Base-by-base conservation (phyloP, 2,113 vertebrate species). In the Dasyprocta punctata region DNA sequence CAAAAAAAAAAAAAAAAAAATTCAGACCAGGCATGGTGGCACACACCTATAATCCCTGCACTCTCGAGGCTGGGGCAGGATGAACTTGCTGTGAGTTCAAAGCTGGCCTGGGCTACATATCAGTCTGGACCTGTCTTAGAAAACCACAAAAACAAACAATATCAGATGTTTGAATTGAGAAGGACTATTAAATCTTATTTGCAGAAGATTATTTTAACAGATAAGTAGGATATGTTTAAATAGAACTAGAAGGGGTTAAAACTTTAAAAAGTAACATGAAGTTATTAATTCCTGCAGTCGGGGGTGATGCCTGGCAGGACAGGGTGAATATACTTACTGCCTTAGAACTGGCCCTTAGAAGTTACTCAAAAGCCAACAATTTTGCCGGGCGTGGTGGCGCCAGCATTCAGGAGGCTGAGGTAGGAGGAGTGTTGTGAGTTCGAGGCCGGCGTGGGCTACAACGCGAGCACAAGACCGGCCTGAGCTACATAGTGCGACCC, bases 111-210 rank as follows among this genome's bases (percentile, higher is more conserved):
- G 41, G 41, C 24, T 47, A 47, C 41, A 28, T 77, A 44, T 2
- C 38, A 77, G 41, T 28, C 24, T 47, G 41, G 12, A 13, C 73
- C 5, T 77, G 24, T 77, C 41, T 77, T 41, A 77, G 38, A 49
- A 33, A 33, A 52, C 41, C 26, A 30, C 22, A 80, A 33, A 33
- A 54, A 41, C 38, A 41, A 61, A n/a, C n/a, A 52, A 1, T 89
- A 90, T 81, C 33, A 80, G 11, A 49, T 86, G 20, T 89, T 86
- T 96, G 52, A 92, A 86, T 65, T 60, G 3, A 22, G 56, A 65
- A 90, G 75, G 33, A 4, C 52, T 90, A 77, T 90, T 92, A 86
- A 93, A 67, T 93, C 56, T 91, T 86, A 14, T 86, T 97, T 94
- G 65, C 2, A 90, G 36, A 80, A 73, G 47, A 71, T 81, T 95